Conservation (phyloP, 2,888 invertebrate species). For the Cancer borealis region DNA sequence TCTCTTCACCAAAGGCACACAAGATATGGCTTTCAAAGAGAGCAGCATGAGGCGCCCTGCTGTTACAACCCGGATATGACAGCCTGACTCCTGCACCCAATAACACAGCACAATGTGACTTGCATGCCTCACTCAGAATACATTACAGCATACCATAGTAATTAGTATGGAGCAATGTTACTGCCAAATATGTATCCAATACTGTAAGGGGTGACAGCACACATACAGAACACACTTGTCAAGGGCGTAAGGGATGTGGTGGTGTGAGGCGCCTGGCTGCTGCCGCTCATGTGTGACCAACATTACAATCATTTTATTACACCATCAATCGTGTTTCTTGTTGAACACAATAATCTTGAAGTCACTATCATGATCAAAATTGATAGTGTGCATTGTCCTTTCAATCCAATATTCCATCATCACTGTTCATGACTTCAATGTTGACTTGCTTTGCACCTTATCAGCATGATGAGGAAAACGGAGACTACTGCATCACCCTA, state of each 20-base stretch:
- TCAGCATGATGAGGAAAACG: too few relatives aligned
- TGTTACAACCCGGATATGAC: background rate
- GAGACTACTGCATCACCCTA: too few relatives aligned
- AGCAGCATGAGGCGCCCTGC: background rate
- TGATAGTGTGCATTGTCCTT: too few relatives aligned
- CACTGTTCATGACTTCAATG: too few relatives aligned
- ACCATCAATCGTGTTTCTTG: background rate
- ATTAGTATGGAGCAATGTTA: conserved; percentile 6
- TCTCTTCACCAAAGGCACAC: too few relatives aligned
- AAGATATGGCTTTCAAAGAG: too few relatives aligned
- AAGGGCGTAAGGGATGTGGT: conserved; percentile 11
- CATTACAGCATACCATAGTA: background rate
- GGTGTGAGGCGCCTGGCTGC: background rate
- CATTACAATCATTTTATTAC: background rate
- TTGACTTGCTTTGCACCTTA: too few relatives aligned
- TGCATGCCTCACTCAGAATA: background rate
- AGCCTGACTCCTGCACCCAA: background rate
- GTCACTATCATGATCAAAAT: background rate
- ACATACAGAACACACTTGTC: conserved; percentile 7
- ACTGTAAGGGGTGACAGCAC: conserved; percentile 15
- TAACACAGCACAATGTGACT: background rate
- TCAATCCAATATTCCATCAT: too few relatives aligned
- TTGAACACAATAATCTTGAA: background rate
- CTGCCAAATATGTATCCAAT: conserved; percentile 22
- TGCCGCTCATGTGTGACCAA: conserved; percentile 56